Percentiles rank a stretch among this genome's conserved stretches.
Conservation (phyloP, 2,888 invertebrate genomes). For the Conus canariensis region DNA sequence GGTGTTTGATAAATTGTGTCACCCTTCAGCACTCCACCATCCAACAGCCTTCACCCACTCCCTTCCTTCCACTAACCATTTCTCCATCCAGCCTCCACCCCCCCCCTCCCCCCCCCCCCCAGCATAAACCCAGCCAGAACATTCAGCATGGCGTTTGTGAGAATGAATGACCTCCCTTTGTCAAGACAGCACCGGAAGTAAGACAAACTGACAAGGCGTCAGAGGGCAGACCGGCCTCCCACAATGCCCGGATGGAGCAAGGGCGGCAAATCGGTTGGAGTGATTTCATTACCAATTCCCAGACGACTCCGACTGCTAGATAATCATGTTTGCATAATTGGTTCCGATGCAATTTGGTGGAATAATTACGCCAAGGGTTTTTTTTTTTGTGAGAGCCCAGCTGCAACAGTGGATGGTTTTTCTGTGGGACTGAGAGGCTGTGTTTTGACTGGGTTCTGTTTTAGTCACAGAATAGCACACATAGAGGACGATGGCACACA, state of each 20-base stretch:
- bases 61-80: not conserved
- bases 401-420: not conserved
- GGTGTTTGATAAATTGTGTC: no score
- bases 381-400: conserved; percentile 14
- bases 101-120: not conserved
- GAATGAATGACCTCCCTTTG: not conserved
- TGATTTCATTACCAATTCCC: conserved; percentile 24
- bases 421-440: not conserved
- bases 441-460: not conserved
- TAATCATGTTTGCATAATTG: conserved; percentile 29
- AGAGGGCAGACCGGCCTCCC: not conserved
- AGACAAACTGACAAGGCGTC: conserved; percentile 17
- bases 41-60: not conserved
- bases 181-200: conserved; percentile 28
- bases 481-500: no score
- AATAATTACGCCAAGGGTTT: not conserved
- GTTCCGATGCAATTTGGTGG: conserved; percentile 18
- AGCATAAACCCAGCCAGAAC: not conserved
- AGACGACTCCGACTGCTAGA: not conserved
- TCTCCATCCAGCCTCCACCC: not conserved
- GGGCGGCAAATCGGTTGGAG: conserved; percentile 19
- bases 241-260: conserved; percentile 18
- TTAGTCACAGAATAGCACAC: no score
- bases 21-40: not conserved
- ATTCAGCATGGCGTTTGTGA: not conserved